Percentiles rank a stretch among this genome's conserved stretches.
Evolutionary conservation across 2,888 invertebrate species (phyloP).

Genomic region (Aphrophora alni): DNA sequence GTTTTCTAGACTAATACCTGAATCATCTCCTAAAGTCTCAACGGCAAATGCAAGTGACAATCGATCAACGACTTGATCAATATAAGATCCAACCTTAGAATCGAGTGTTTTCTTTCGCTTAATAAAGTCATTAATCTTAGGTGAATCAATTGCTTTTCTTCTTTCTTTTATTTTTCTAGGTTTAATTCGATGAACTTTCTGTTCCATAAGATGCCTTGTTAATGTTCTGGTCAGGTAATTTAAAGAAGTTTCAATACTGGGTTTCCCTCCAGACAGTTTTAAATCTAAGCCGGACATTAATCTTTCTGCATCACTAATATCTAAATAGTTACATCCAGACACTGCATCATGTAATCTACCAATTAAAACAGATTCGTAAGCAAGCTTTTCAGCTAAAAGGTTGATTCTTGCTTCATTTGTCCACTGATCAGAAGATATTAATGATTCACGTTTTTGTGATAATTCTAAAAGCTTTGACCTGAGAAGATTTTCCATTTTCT

Average conservation of each 20-base stretch:
- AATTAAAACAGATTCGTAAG: constrained; percentile 78
- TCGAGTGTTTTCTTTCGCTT: constrained; percentile 45
- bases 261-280: constrained; percentile 66
- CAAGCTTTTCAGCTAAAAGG: constrained; percentile 78
- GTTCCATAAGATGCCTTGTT: constrained; percentile 64
- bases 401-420: constrained; percentile 72
- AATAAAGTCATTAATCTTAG: constrained; percentile 41
- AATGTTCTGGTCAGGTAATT: constrained; percentile 79
- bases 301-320: constrained; percentile 71
- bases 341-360: constrained; percentile 73
- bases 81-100: constrained; percentile 47
- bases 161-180: constrained; percentile 47
- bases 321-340: constrained; percentile 61
- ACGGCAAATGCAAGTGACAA: constrained; percentile 73
- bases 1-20: constrained; percentile 33
- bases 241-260: constrained; percentile 60
- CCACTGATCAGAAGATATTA: constrained; percentile 71
- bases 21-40: constrained; percentile 66
- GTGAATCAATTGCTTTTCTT: constrained; percentile 39
- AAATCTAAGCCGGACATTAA: constrained; percentile 74
- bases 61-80: constrained; percentile 68
- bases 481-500: constrained; percentile 67
- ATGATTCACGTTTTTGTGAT: constrained; percentile 68
- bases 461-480: constrained; percentile 73
- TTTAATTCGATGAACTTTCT: constrained; percentile 46